Evolutionary conservation across 2,888 invertebrate species (phyloP), one percentile per base, ranked within the genome.

Genomic region (Drosophila mimetica): DNA sequence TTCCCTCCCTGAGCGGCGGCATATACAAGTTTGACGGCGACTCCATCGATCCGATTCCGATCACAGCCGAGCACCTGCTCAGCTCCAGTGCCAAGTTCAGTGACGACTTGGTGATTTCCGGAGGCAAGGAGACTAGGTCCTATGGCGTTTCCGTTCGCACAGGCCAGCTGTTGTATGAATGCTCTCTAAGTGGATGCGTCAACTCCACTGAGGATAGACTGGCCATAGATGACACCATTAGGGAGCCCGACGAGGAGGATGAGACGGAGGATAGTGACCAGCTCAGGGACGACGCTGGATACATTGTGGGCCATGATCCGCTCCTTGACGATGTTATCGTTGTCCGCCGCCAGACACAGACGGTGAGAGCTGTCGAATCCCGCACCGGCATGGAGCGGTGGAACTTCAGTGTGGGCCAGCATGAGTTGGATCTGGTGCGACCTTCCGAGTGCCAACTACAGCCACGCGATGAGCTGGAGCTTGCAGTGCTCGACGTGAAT

Each of bases 321-420:
- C 71, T 89, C 6, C 41, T 91, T 30, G 92, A 92, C 53, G 93
- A 94, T 77, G 93, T 98, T 25, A 92, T 99, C 36, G 94, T 99
- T 14, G 92, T 99, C 54, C 94, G 96, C 75, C 93, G 97, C 32
- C 95, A 95, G 79, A 96, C 97, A 3, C 96, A 96, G 91, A 97
- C 96, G 7, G 96, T 99, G 13, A 93, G 98, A 53, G 98, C 98
- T 4, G 94, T 98, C 4, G 98, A 98, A 89, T 96, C 97, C 0
- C 93, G 95, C 53, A 94, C 95, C 9, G 98, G 99, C 2, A 91
- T 92, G 44, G 98, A 99, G 93, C 93, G 97, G 89, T 98, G 98
- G 98, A 98, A 98, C 93, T 98, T 98, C 91, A 98, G 97, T 91
- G 98, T 98, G 20, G 97, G 96, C 0, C 95, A 96, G 77, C 97